Evolutionary conservation across 2,888 invertebrate species (phyloP).

Genomic region (Chrysodeixis includens): DNA sequence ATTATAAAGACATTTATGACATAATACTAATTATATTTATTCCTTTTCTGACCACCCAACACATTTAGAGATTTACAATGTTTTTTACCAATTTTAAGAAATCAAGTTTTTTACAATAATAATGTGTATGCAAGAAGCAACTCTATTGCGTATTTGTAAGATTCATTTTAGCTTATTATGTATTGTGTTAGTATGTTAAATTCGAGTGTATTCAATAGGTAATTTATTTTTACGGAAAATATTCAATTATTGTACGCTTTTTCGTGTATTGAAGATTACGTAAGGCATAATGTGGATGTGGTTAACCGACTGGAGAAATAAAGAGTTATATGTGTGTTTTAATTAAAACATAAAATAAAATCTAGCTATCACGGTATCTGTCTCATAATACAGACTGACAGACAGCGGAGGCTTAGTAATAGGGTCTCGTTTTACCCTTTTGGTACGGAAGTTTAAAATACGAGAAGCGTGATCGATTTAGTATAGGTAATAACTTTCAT

Average conservation of each 20-base stretch:
- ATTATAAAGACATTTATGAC: neutral
- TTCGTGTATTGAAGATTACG: conserved; percentile 50
- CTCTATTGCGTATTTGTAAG: neutral
- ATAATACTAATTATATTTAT: conserved; percentile 11
- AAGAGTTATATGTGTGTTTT: no score
- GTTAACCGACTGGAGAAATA: neutral
- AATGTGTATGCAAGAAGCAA: neutral
- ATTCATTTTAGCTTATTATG: neutral
- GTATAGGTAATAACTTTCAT: no score
- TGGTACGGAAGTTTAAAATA: no score
- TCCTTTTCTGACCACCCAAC: conserved; percentile 35
- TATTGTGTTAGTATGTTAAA: neutral
- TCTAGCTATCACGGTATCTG: no score
- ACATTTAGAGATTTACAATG: conserved; percentile 22
- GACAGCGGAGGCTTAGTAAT: no score
- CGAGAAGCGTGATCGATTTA: no score
- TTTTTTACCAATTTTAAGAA: conserved; percentile 36
- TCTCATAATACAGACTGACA: no score
- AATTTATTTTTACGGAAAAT: conserved; percentile 62
- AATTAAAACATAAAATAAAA: no score
- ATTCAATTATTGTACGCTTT: conserved; percentile 64
- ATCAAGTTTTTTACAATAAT: neutral
- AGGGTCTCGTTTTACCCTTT: no score
- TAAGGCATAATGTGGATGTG: conserved; percentile 38
- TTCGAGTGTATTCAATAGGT: conserved; percentile 32